Conservation (phyloP, 2,113 vertebrate genomes). For the Tyrannus savana region DNA sequence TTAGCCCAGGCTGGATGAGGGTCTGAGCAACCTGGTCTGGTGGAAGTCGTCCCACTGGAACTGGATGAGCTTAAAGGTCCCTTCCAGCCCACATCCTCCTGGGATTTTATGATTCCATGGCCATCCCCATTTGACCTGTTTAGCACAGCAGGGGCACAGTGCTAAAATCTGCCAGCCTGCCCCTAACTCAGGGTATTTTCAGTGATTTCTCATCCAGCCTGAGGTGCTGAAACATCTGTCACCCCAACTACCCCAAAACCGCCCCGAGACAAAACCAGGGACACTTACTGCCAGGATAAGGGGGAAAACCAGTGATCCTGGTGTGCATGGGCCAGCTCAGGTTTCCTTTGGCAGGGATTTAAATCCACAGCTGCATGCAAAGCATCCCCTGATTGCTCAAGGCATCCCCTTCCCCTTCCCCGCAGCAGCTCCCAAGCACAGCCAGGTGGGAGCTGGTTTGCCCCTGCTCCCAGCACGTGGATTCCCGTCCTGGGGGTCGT, state of each 20-base stretch:
- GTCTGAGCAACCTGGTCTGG: background rate
- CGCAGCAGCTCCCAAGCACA: rapidly evolving
- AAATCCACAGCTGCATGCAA: background rate
- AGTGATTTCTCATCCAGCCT: background rate
- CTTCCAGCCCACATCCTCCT: background rate
- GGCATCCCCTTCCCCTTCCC: background rate
- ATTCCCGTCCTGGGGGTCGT: background rate
- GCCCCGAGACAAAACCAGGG: background rate
- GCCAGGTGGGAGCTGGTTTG: rapidly evolving
- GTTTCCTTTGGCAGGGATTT: background rate
- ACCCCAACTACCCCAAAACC: background rate
- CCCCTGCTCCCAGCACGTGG: rapidly evolving
- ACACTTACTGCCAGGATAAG: background rate
- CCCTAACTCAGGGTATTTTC: background rate
- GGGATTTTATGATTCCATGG: background rate
- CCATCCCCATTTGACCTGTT: no score
- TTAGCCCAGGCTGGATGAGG: background rate
- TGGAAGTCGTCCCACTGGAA: background rate
- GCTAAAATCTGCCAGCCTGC: background rate
- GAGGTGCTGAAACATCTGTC: background rate
- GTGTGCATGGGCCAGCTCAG: background rate
- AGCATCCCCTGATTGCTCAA: background rate
- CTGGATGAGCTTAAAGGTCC: background rate
- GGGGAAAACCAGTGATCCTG: background rate
- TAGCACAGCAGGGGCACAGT: background rate